Evolutionary conservation across 2,797 vertebrate species (phyloP).

Genomic region (Eulemur mongoz): DNA sequence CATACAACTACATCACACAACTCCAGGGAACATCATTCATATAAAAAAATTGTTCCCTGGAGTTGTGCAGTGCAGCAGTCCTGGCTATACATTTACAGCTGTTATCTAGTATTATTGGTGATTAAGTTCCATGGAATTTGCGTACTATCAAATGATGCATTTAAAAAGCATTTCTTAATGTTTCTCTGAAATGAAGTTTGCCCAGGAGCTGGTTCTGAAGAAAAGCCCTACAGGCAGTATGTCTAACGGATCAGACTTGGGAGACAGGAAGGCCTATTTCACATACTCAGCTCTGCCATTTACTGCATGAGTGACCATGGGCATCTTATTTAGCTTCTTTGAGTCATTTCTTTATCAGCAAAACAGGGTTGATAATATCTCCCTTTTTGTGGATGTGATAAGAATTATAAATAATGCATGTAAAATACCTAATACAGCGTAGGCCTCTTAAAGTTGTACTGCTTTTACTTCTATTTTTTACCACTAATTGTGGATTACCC

Average conservation of each 20-base stretch:
- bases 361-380: constrained; percentile 35
- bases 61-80: background rate
- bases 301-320: background rate
- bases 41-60: background rate
- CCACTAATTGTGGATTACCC: background rate
- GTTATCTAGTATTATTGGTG: background rate
- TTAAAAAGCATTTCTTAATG: constrained; percentile 11
- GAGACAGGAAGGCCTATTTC: constrained; percentile 10
- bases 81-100: background rate
- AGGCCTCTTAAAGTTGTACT: background rate
- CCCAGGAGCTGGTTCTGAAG: constrained; percentile 21
- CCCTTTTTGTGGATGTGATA: constrained; percentile 15
- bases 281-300: background rate
- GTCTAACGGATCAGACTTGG: background rate
- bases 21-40: background rate
- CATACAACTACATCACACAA: background rate
- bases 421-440: background rate
- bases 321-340: constrained; percentile 8
- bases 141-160: background rate
- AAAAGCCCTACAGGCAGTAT: background rate
- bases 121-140: background rate
- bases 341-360: background rate
- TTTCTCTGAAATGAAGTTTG: constrained; percentile 26
- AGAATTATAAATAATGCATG: constrained; percentile 25
- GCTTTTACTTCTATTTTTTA: constrained; percentile 24